These are phyloP conservation scores for Himalopsyche kuldschensis DNA, from an alignment of 2,888 invertebrate species.

Conservation along the genomic window DNA sequence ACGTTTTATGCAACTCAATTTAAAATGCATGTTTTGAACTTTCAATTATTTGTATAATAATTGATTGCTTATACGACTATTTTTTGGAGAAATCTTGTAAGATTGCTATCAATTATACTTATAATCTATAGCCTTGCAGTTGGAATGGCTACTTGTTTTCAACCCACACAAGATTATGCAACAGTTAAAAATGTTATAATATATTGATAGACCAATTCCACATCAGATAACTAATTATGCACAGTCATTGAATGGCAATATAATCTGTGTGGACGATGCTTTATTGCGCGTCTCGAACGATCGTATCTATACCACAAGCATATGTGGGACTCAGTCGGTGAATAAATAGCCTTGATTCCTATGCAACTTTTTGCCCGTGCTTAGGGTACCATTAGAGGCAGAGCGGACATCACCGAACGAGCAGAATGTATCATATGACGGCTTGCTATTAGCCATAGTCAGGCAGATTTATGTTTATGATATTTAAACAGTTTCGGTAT, in stretches of 20 bases:
- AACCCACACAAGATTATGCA: not conserved
- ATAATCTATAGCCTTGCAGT: too few species aligned
- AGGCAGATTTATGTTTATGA: too few species aligned
- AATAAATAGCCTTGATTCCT: constrained; percentile 7
- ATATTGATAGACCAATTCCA: not conserved
- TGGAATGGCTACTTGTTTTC: not conserved
- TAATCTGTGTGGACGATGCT: not conserved
- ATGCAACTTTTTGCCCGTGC: constrained; percentile 3
- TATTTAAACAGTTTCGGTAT: too few species aligned
- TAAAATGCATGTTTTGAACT: too few species aligned
- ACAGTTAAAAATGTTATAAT: not conserved
- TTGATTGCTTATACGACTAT: too few species aligned
- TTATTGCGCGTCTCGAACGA: not conserved
- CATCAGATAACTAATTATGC: not conserved
- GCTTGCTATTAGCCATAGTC: too few species aligned
- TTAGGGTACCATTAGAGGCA: not conserved
- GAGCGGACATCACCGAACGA: not conserved
- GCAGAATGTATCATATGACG: not conserved
- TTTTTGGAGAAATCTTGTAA: too few species aligned
- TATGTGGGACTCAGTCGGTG: constrained; percentile 1
- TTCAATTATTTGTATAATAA: too few species aligned
- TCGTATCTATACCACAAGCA: not conserved
- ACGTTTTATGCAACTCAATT: too few species aligned
- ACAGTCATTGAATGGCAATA: not conserved
- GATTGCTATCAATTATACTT: too few species aligned